A percentile compares a stretch with the other conserved stretches of the same genome.
Evolutionary conservation across 2,888 invertebrate genomes (phyloP).

Genomic region (Apotomis capreana): DNA sequence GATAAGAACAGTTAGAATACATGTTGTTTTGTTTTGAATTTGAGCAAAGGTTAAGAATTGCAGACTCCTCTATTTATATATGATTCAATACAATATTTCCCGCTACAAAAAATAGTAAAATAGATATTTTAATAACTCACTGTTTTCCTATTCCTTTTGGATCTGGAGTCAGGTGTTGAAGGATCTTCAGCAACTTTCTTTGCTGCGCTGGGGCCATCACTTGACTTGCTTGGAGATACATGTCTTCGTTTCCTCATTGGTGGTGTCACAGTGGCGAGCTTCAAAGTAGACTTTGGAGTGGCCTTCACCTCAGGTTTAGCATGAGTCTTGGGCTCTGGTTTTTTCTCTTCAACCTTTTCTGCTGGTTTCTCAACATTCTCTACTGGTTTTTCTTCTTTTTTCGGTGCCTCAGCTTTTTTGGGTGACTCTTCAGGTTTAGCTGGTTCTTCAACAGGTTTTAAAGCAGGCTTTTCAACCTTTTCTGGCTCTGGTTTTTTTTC

Average conservation of each 20-base stretch:
- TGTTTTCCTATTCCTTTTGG: conserved; percentile 77
- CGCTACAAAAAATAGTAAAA: background rate
- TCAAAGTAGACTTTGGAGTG: conserved; percentile 78
- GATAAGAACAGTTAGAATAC: no score
- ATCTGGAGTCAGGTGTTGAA: conserved; percentile 71
- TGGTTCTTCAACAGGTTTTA: conserved; percentile 52
- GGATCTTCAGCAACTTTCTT: conserved; percentile 70
- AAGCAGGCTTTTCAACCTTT: conserved; percentile 43
- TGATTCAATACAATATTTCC: no score
- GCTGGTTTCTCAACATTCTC: conserved; percentile 56
- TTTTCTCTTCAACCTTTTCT: conserved; percentile 53
- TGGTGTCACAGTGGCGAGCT: conserved; percentile 82
- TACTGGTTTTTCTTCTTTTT: conserved; percentile 64
- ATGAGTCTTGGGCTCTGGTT: conserved; percentile 56
- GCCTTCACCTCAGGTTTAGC: conserved; percentile 64
- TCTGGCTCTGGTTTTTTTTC: conserved; percentile 60
- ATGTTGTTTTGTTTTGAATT: no score
- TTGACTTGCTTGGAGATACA: conserved; percentile 69
- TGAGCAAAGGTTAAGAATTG: no score
- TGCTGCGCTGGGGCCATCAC: conserved; percentile 64
- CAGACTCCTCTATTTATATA: no score
- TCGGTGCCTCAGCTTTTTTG: conserved; percentile 52
- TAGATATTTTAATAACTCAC: conserved; percentile 50
- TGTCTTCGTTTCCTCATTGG: conserved; percentile 82
- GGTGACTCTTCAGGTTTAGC: conserved; percentile 52